Percentiles rank a stretch among this genome's conserved stretches.
Conservation (phyloP, 2,113 vertebrate species). For the Halcyon malimbica region DNA sequence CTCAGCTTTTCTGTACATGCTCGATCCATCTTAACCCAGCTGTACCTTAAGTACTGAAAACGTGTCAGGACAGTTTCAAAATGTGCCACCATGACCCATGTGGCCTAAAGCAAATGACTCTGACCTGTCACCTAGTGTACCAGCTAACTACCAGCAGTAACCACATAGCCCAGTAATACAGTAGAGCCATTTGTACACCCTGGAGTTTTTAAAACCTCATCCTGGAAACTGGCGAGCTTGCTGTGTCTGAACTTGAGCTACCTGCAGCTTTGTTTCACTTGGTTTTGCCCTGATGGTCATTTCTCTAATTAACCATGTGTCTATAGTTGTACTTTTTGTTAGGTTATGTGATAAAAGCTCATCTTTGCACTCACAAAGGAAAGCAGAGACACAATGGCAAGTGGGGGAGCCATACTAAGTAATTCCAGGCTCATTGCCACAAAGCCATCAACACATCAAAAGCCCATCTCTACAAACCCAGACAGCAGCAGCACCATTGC, state of each 20-base stretch:
- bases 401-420: not conserved
- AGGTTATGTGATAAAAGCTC: not conserved
- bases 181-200: not conserved
- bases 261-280: not conserved
- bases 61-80: not conserved
- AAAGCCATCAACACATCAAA: not conserved
- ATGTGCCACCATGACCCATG: not conserved
- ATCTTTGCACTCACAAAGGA: not conserved
- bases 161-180: not conserved
- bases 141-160: not conserved
- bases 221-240: not conserved
- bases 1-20: not conserved
- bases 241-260: not conserved
- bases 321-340: not conserved
- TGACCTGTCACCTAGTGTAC: not conserved
- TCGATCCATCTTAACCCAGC: not conserved
- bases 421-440: fast-evolving
- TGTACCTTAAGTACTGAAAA: not conserved
- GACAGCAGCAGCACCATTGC: not conserved
- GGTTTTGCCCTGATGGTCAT: not conserved
- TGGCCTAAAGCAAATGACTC: not conserved
- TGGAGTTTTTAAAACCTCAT: not conserved
- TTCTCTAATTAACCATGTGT: not conserved
- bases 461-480: not conserved
- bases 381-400: not conserved